Conservation (phyloP, 2,888 invertebrate species). For the Yponomeuta plumbellus region DNA sequence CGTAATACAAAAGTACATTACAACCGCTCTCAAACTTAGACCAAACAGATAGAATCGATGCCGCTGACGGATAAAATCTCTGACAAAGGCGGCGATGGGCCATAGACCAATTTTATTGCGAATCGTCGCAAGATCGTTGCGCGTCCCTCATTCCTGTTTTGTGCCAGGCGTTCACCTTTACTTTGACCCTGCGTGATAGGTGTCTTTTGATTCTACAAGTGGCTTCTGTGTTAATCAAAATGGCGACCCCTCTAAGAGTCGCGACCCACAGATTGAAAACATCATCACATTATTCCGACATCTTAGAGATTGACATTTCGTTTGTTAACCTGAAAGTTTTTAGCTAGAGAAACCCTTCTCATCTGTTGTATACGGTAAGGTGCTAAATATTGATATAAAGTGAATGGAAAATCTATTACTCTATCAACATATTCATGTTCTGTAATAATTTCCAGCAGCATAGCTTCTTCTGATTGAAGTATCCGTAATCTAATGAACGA, state of each 20-base stretch:
- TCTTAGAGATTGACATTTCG: no score
- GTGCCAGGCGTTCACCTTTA: not conserved
- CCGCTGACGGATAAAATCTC: constrained; percentile 8
- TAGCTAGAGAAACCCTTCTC: no score
- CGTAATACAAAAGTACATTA: not conserved
- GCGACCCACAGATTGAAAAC: no score
- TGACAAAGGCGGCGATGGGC: constrained; percentile 4
- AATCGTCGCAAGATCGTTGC: constrained; percentile 5
- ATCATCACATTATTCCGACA: no score
- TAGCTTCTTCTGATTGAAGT: not conserved
- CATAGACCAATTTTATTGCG: constrained; percentile 8
- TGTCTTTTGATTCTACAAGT: not conserved
- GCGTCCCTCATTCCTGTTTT: constrained; percentile 2
- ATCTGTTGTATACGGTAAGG: no score
- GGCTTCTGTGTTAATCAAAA: no score
- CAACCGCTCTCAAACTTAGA: not conserved
- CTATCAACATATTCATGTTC: not conserved
- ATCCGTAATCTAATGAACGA: constrained; percentile 5
- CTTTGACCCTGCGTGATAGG: not conserved
- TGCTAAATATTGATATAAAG: not conserved
- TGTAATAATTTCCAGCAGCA: not conserved
- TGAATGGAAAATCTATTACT: not conserved
- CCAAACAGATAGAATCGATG: not conserved
- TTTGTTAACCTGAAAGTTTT: no score
- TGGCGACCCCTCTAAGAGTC: not conserved